Conservation (phyloP, 2,113 vertebrate species). For the Leptodactylus fuscus region DNA sequence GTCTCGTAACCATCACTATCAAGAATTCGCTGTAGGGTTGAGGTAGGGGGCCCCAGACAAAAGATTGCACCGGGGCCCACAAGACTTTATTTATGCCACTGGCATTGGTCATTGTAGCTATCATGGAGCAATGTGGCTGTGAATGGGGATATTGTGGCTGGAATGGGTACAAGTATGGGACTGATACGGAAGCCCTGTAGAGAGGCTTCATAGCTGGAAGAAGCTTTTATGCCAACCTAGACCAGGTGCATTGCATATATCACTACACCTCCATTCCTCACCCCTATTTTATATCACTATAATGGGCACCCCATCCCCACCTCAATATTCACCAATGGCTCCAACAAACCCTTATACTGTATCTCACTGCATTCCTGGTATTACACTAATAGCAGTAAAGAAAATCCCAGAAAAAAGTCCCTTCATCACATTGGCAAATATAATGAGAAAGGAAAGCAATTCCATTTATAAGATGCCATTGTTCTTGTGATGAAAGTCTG, state of each 20-base stretch:
- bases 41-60: no score
- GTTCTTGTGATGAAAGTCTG: not conserved
- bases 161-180: no score
- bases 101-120: not conserved
- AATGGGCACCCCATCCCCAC: no score
- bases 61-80: no score
- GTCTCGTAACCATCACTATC: no score
- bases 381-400: not conserved
- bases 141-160: not conserved
- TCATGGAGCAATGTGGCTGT: not conserved
- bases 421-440: not conserved
- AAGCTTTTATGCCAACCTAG: not conserved
- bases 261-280: no score
- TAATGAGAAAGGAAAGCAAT: not conserved
- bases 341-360: not conserved
- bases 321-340: not conserved
- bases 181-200: not conserved
- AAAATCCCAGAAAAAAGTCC: not conserved
- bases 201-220: not conserved
- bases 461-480: not conserved
- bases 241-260: no score
- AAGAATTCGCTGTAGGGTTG: no score
- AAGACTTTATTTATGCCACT: no score
- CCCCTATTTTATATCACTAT: no score
- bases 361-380: not conserved